phyloP scores from a whole-genome alignment of 2,797 vertebrate genomes.

The Decapterus maruadsi region DNA sequence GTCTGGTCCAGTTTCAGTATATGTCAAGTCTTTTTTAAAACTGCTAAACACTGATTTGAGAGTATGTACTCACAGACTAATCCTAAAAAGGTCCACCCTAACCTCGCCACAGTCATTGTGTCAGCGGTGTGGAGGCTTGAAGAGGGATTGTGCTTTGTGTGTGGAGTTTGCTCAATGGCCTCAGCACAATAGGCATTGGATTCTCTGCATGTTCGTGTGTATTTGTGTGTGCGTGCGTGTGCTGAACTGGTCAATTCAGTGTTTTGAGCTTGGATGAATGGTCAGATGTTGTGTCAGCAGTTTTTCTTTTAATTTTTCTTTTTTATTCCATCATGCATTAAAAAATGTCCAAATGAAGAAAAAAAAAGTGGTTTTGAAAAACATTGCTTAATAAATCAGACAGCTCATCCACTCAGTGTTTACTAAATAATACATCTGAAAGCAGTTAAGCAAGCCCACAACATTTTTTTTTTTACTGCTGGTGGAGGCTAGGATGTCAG shows the following conservation, averaged over 20 bases:
- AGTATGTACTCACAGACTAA: slow-evolving; percentile 85
- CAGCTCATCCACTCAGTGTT: slow-evolving; percentile 38
- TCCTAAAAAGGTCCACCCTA: slow-evolving; percentile 85
- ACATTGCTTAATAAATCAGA: slow-evolving; percentile 54
- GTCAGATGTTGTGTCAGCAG: slow-evolving; percentile 44
- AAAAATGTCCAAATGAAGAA: slow-evolving; percentile 34
- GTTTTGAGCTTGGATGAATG: slow-evolving; percentile 44
- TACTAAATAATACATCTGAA: slow-evolving; percentile 69
- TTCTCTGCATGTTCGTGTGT: slow-evolving; percentile 43
- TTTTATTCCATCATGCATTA: slow-evolving; percentile 26
- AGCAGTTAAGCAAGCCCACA: slow-evolving; percentile 40
- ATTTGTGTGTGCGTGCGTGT: slow-evolving; percentile 29
- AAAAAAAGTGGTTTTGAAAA: slow-evolving; percentile 4
- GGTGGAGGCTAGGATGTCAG: slow-evolving; percentile 60
- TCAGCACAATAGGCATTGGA: slow-evolving; percentile 57
- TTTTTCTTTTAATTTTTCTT: slow-evolving; percentile 45
- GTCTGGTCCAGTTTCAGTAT: slow-evolving; percentile 71
- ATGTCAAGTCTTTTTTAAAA: slow-evolving; percentile 69
- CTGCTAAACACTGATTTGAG: slow-evolving; percentile 70
- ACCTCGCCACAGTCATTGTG: slow-evolving; percentile 79
- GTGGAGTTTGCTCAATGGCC: slow-evolving; percentile 56
- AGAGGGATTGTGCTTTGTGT: slow-evolving; percentile 69
- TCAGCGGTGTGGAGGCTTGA: slow-evolving; percentile 71
- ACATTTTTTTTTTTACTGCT: slow-evolving; percentile 14
- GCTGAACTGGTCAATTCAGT: slow-evolving; percentile 22